Percentiles rank a stretch among this genome's conserved stretches.
Conservation (phyloP, 2,888 invertebrate species). For the Chrysolina oricalcia region DNA sequence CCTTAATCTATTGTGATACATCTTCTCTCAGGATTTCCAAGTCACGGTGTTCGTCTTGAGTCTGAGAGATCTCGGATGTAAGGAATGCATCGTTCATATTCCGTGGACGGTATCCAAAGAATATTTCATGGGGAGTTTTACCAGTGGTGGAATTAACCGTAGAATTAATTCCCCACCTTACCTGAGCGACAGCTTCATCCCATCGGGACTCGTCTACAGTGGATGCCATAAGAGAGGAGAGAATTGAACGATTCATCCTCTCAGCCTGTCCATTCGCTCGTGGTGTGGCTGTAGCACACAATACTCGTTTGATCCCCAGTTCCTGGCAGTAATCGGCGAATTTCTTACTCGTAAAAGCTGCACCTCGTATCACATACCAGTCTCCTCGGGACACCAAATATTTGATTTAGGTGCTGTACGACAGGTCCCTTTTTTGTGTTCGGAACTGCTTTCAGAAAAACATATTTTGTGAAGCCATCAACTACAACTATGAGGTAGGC, state of each 20-base stretch:
- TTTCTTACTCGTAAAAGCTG: constrained; percentile 52
- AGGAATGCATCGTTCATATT: constrained; percentile 51
- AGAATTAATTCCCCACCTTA: constrained; percentile 53
- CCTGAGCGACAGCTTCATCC: constrained; percentile 50
- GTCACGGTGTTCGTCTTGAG: constrained; percentile 25
- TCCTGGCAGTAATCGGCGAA: constrained; percentile 49
- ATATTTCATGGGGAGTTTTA: constrained; percentile 53
- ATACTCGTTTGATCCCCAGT: constrained; percentile 46
- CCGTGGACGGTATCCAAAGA: constrained; percentile 56
- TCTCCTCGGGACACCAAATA: constrained; percentile 52
- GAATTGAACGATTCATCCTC: constrained; percentile 52
- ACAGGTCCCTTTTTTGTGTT: constrained; percentile 49
- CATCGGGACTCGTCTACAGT: constrained; percentile 52
- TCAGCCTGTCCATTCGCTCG: constrained; percentile 59
- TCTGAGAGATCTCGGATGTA: constrained; percentile 38
- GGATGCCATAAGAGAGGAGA: constrained; percentile 47
- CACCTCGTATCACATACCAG: constrained; percentile 52
- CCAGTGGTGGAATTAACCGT: too few relatives aligned
- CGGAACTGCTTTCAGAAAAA: constrained; percentile 57
- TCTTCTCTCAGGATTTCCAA: constrained; percentile 33
- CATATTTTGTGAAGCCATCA: constrained; percentile 32
- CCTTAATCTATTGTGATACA: constrained; percentile 33
- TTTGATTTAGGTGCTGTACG: constrained; percentile 47
- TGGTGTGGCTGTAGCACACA: constrained; percentile 57
- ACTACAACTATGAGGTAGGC: neutral